Evolutionary conservation across 2,113 vertebrate genomes (phyloP), one percentile per base, ranked within the genome.

Genomic region (Sander lucioperca): DNA sequence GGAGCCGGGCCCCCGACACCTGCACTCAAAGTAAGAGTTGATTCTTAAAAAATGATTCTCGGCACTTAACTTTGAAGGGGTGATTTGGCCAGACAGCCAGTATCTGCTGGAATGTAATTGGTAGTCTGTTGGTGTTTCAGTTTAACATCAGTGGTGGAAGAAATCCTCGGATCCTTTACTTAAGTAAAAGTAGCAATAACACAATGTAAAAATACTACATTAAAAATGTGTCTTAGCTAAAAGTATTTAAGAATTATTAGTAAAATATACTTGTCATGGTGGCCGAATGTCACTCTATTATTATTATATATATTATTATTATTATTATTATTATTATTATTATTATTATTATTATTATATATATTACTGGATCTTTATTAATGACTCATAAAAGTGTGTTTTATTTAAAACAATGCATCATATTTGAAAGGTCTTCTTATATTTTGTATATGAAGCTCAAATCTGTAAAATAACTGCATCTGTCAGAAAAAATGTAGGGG

Each of bases 11-110:
- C 6, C 19, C 83, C 5, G 64, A 90, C 18, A 53, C 83, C 45
- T 90, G 71, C 43, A 71, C 79, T 63, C 74, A 91, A 61, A 94
- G 94, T 94, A 90, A 78, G 93, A 74, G n/a, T 3, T 63, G 14
- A 23, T 25, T 21, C 6, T 12, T 14, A 23, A 56, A 63, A 56
- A 57, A 11, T 45, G 11, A 53, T 54, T 66, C 7, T 7, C 16
- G 9, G 18, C 48, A 36, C 19, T 56, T 48, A 54, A 61, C 18
- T 30, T 66, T 61, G 15, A 80, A 53, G 8, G 4, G 10, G 16
- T 21, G n/a, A 48, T 58, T 39, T 51, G 13, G 21, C 6, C 18
- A n/a, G 33, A 19, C 64, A 50, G 15, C 15, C 15, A 10, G 23
- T 43, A 43, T 3, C 39, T 11, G 10, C 39, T 43, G 10, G 39